phyloP scores from a whole-genome alignment of 2,888 invertebrate species.

The Erebia ligea region DNA sequence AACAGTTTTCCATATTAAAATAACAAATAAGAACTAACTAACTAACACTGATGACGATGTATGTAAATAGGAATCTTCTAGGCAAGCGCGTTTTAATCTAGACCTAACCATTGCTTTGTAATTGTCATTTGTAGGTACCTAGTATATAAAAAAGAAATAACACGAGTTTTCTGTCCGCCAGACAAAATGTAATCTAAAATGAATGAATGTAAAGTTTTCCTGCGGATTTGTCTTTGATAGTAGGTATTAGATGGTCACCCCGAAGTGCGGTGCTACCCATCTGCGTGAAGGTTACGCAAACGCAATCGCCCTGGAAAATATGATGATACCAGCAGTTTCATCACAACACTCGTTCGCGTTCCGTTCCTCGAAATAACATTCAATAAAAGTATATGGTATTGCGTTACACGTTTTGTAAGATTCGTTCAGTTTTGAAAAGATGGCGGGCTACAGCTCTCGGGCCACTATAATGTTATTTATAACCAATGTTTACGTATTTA shows the following conservation, averaged over 20 bases:
- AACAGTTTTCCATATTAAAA: no score
- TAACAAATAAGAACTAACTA: no score
- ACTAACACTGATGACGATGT: no score
- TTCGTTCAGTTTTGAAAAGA: background rate
- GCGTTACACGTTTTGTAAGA: slow-evolving; percentile 16
- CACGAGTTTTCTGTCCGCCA: no score
- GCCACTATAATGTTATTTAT: background rate
- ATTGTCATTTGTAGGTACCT: no score
- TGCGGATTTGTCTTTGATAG: background rate
- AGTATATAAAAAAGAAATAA: no score
- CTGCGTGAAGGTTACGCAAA: slow-evolving; percentile 31
- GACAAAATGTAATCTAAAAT: no score
- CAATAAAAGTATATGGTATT: slow-evolving; percentile 10
- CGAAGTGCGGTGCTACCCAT: slow-evolving; percentile 26
- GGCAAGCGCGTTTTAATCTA: no score
- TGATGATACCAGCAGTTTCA: slow-evolving; percentile 32
- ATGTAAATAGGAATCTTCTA: no score
- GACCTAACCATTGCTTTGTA: no score
- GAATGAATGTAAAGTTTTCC: no score
- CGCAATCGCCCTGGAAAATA: slow-evolving; percentile 14
- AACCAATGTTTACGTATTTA: background rate
- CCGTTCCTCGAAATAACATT: slow-evolving; percentile 25
- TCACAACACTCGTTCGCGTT: slow-evolving; percentile 25
- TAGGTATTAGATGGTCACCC: no score
- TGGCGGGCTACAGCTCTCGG: background rate